These are phyloP conservation scores for Toxotes lorentzi DNA, from an alignment of 2,797 vertebrate species.

Conservation along the genomic window DNA sequence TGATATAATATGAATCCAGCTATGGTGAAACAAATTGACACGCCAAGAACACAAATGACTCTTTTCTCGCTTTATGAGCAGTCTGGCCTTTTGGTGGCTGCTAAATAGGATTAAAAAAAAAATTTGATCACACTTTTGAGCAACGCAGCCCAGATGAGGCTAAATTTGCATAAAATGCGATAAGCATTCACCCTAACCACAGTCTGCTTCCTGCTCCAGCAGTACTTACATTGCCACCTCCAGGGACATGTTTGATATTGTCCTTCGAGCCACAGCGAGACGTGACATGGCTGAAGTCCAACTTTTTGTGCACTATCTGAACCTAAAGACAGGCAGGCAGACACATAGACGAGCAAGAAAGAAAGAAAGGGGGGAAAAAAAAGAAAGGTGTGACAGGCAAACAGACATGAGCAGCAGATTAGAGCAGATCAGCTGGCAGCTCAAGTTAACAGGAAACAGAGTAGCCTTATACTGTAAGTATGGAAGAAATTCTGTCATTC, in stretches of 20 bases:
- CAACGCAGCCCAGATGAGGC: neutral
- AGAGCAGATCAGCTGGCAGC: constrained; percentile 69
- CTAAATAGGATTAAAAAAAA: neutral
- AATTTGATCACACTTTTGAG: constrained; percentile 26
- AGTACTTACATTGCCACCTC: constrained; percentile 98
- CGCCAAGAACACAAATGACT: neutral
- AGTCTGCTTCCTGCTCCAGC: constrained; percentile 66
- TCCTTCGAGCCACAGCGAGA: constrained; percentile 99
- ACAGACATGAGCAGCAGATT: constrained; percentile 27
- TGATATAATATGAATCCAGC: neutral
- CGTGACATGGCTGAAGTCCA: constrained; percentile 99
- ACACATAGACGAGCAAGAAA: constrained; percentile 68
- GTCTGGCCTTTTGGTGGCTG: neutral
- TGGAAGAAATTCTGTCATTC: constrained; percentile 75
- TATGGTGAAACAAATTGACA: neutral
- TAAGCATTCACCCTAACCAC: constrained; percentile 49
- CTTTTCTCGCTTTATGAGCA: constrained; percentile 4
- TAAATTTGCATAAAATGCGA: constrained; percentile 33
- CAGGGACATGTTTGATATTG: constrained; percentile 99
- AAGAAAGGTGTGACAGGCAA: constrained; percentile 10
- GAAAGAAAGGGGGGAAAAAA: constrained; percentile 10
- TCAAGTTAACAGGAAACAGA: constrained; percentile 71
- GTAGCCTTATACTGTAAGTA: constrained; percentile 58
- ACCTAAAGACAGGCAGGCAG: constrained; percentile 89
- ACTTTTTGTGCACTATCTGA: constrained; percentile 99